These are phyloP conservation scores for Hyles lineata DNA, from an alignment of 2,888 invertebrate species.

Conservation along the genomic window DNA sequence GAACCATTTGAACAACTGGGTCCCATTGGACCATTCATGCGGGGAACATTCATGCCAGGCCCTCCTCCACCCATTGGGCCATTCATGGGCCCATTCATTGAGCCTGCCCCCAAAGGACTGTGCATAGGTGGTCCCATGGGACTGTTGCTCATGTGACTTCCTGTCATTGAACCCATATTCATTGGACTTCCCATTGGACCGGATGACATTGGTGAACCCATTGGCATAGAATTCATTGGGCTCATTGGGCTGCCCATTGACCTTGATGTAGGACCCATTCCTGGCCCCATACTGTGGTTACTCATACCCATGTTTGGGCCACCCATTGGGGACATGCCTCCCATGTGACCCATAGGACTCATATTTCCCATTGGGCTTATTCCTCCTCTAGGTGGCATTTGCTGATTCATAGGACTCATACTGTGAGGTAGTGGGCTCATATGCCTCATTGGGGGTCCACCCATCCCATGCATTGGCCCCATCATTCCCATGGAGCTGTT, in stretches of 20 bases:
- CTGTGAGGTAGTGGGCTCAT: conserved; percentile 86
- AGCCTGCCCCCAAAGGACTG: conserved; percentile 86
- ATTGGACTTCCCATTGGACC: conserved; percentile 90
- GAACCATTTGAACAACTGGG: conserved; percentile 84
- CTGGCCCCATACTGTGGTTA: conserved; percentile 86
- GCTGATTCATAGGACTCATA: conserved; percentile 87
- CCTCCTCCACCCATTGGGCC: conserved; percentile 86
- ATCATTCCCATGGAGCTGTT: conserved; percentile 88
- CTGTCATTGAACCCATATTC: conserved; percentile 87
- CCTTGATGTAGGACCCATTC: conserved; percentile 82
- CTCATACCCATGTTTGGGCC: conserved; percentile 88
- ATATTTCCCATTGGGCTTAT: conserved; percentile 89
- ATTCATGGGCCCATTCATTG: conserved; percentile 84
- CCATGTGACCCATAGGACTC: conserved; percentile 89
- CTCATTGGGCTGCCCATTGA: conserved; percentile 90
- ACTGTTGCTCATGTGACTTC: conserved; percentile 87
- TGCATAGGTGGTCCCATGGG: conserved; percentile 92
- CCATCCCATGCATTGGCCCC: conserved; percentile 86
- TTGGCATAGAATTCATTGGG: conserved; percentile 89
- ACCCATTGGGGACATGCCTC: conserved; percentile 89
- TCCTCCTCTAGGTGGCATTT: conserved; percentile 86
- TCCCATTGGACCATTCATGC: conserved; percentile 85
- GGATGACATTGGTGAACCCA: conserved; percentile 89
- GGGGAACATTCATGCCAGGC: conserved; percentile 82
- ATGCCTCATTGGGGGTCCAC: conserved; percentile 87